phyloP scores from a whole-genome alignment of 2,113 vertebrate genomes.

The Halcyon senegalensis region DNA sequence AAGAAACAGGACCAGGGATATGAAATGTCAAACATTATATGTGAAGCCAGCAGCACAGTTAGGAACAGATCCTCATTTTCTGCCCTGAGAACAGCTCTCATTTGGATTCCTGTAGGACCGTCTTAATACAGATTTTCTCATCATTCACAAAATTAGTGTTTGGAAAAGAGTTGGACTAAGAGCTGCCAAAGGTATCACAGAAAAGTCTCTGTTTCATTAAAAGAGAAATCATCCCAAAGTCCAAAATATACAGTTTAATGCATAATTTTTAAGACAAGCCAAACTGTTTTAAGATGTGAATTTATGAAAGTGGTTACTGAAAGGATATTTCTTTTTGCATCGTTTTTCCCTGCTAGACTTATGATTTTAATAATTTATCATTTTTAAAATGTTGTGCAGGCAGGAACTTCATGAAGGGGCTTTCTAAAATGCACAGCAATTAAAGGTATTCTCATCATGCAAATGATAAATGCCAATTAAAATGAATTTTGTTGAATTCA shows the following conservation, averaged over 20 bases:
- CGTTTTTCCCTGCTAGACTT: neutral
- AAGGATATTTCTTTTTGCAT: neutral
- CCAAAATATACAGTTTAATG: neutral
- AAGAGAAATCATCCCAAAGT: neutral
- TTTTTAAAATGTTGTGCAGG: neutral
- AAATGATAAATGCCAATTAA: neutral
- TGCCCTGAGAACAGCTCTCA: neutral
- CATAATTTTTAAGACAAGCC: neutral
- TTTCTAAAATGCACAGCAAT: neutral
- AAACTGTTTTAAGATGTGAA: neutral
- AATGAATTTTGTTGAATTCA: neutral
- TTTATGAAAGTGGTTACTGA: neutral
- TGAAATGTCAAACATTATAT: neutral
- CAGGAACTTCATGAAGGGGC: neutral
- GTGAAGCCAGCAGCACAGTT: neutral
- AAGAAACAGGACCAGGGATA: neutral
- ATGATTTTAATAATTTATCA: neutral
- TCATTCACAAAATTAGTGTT: neutral
- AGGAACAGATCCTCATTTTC: neutral
- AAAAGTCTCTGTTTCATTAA: neutral
- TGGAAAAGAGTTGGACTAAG: neutral
- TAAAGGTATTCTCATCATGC: neutral
- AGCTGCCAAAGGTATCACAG: neutral
- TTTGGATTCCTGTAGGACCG: neutral
- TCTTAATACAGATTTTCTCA: neutral